phyloP scores from a whole-genome alignment of 2,888 invertebrate species.

The Coelogynopora nodosa region DNA sequence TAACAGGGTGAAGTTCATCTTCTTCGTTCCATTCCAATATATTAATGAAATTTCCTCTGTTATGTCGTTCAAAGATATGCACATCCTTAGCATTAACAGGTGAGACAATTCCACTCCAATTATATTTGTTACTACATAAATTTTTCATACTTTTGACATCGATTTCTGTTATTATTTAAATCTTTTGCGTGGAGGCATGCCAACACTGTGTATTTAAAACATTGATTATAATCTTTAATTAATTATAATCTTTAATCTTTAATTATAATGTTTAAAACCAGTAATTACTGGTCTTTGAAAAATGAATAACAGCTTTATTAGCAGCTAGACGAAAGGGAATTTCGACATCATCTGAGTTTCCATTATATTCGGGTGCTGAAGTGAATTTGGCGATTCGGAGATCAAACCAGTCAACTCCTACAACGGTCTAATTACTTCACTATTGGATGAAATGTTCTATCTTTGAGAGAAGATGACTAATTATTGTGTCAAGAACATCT shows the following conservation, averaged over 20 bases:
- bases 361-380: neutral
- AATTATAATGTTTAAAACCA: too few relatives aligned
- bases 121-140: neutral
- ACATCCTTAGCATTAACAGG: neutral
- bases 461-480: neutral
- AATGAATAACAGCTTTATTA: neutral
- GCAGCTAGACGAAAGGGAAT: neutral
- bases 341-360: neutral
- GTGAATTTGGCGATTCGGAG: neutral
- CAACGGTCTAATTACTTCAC: neutral
- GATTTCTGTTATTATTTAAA: neutral
- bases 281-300: neutral
- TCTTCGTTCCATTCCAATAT: neutral
- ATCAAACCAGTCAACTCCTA: neutral
- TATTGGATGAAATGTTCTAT: neutral
- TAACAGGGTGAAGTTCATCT: neutral
- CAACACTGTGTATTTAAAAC: neutral
- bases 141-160: neutral
- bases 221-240: too few relatives aligned
- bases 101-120: neutral
- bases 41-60: neutral
- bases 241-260: too few relatives aligned
- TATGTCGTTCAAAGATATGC: neutral
- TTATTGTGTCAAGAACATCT: neutral
- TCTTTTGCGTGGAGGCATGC: neutral